Evolutionary conservation across 2,888 invertebrate genomes (phyloP).

Genomic region (Euproctis similis): DNA sequence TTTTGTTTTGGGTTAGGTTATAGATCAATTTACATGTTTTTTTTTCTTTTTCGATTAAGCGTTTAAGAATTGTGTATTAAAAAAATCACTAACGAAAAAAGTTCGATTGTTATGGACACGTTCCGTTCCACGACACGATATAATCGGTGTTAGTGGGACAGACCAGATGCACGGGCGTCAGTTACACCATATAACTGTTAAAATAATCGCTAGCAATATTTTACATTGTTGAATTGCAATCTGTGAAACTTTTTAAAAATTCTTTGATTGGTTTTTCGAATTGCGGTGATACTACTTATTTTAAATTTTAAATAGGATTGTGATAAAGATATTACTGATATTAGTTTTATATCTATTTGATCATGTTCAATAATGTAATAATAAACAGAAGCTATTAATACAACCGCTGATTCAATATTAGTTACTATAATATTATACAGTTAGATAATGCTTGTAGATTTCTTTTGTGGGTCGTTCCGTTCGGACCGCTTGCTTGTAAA

Average conservation of each 20-base stretch:
- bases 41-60: neutral
- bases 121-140: slow-evolving; percentile 37
- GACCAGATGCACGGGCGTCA: slow-evolving; percentile 56
- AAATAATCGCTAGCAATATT: slow-evolving; percentile 55
- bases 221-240: too few species aligned
- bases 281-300: too few species aligned
- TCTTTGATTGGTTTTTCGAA: too few species aligned
- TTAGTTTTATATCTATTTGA: too few species aligned
- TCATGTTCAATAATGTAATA: too few species aligned
- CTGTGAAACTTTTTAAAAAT: too few species aligned
- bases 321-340: too few species aligned
- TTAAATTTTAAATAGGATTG: too few species aligned
- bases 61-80: neutral
- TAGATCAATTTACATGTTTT: neutral
- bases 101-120: slow-evolving; percentile 33
- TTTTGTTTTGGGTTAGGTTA: too few species aligned
- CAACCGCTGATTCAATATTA: slow-evolving; percentile 38
- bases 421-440: slow-evolving; percentile 38
- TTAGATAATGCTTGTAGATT: slow-evolving; percentile 35
- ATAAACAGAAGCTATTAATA: too few species aligned
- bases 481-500: slow-evolving; percentile 22
- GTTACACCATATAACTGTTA: slow-evolving; percentile 67
- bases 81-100: slow-evolving; percentile 13
- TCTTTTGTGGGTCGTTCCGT: slow-evolving; percentile 29
- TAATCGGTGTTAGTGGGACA: slow-evolving; percentile 68